phyloP scores from a whole-genome alignment of 2,888 invertebrate species.

The Drosophila koepferae region DNA sequence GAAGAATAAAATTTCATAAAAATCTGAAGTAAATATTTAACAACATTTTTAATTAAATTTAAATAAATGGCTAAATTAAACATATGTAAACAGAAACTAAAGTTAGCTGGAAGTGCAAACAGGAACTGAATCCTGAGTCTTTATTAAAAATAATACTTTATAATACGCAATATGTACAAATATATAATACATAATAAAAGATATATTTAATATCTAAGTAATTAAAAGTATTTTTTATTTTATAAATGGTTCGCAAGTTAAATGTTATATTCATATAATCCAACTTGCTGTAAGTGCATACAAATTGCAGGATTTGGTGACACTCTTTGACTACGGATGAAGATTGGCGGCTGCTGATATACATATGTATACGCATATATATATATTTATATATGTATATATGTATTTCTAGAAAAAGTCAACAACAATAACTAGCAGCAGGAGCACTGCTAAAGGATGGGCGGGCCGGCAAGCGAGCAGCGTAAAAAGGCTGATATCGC shows the following conservation, averaged over 20 bases:
- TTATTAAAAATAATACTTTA: neutral
- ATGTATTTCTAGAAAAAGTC: slow-evolving; percentile 27
- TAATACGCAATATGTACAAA: too few species aligned
- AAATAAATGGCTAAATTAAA: neutral
- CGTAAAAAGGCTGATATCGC: slow-evolving; percentile 71
- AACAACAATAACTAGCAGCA: slow-evolving; percentile 51
- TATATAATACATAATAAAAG: neutral
- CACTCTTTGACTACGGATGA: slow-evolving; percentile 47
- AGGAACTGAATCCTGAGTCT: too few species aligned
- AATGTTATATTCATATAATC: neutral
- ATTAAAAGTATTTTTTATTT: neutral
- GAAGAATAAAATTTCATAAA: too few species aligned
- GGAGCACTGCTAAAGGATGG: neutral
- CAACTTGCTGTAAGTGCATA: slow-evolving; percentile 39
- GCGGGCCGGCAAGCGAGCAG: slow-evolving; percentile 14
- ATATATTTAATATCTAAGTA: neutral
- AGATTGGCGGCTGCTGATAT: slow-evolving; percentile 65
- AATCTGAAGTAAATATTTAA: too few species aligned
- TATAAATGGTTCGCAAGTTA: neutral
- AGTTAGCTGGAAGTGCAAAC: too few species aligned
- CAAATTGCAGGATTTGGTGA: slow-evolving; percentile 49
- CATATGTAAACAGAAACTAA: too few species aligned
- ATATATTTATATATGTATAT: neutral
- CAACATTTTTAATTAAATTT: too few species aligned
- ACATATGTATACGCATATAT: neutral